phyloP scores from a whole-genome alignment of 1,140 invertebrate genomes.

The Anthonomus grandis region DNA sequence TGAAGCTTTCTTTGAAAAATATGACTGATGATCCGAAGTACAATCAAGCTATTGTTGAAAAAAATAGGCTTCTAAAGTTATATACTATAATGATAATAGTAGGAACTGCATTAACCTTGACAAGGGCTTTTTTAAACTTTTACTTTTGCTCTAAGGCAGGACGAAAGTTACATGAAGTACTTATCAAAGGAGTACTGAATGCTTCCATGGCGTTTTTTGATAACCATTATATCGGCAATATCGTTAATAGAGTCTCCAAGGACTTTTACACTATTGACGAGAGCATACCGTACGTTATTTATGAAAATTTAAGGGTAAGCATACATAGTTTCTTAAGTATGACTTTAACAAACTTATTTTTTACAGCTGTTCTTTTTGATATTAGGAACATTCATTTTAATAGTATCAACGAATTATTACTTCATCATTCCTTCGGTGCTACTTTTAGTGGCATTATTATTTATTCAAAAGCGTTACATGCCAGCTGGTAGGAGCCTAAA shows the following conservation, averaged over 20 bases:
- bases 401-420: conserved; percentile 21
- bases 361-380: conserved; percentile 17
- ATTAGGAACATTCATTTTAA: conserved; percentile 21
- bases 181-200: conserved; percentile 31
- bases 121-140: conserved; percentile 40
- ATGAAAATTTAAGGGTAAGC: conserved; percentile 35
- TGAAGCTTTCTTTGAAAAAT: conserved; percentile 18
- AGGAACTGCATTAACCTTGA: conserved; percentile 58
- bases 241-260: conserved; percentile 39
- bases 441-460: conserved; percentile 54
- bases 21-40: conserved; percentile 23
- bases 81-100: conserved; percentile 61
- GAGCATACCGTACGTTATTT: conserved; percentile 34
- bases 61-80: conserved; percentile 56
- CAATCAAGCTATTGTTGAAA: conserved; percentile 3
- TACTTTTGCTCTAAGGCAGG: conserved; percentile 30
- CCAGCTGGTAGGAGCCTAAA: conserved; percentile 63
- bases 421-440: conserved; percentile 48
- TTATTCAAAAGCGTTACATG: conserved; percentile 59
- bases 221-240: conserved; percentile 37
- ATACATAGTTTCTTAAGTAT: conserved; percentile 3
- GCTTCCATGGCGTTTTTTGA: conserved; percentile 42
- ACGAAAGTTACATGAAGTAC: conserved; percentile 33
- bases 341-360: not conserved
- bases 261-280: conserved; percentile 40